Conservation (phyloP, 2,797 vertebrate genomes). For the Falco biarmicus region DNA sequence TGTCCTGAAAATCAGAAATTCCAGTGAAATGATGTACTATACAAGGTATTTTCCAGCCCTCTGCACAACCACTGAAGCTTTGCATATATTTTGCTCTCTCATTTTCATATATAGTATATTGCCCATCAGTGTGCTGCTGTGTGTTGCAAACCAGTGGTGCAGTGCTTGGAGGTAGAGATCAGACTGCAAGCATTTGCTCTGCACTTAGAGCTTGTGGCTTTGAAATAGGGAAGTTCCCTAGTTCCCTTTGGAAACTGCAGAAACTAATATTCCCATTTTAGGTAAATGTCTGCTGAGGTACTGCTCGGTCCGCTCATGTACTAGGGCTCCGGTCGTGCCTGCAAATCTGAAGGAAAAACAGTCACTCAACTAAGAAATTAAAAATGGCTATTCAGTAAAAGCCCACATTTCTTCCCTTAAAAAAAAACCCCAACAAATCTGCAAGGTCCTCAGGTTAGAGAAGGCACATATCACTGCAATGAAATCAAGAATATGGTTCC, state of each 20-base stretch:
- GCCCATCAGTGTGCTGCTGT: constrained; percentile 21
- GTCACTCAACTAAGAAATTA: neutral
- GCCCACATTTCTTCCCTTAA: neutral
- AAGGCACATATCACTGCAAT: neutral
- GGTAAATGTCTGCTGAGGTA: neutral
- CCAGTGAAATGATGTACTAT: constrained; percentile 15
- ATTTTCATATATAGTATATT: constrained; percentile 59
- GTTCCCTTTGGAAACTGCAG: neutral
- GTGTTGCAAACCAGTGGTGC: neutral
- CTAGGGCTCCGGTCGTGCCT: neutral
- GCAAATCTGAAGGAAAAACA: neutral
- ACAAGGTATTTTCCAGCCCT: constrained; percentile 21
- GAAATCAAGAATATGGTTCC: neutral
- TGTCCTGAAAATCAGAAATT: constrained; percentile 67
- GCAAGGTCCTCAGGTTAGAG: neutral
- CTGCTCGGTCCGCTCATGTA: neutral
- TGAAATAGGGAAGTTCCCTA: neutral
- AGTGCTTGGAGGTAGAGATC: constrained; percentile 16
- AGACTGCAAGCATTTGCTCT: neutral
- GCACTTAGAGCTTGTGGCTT: neutral
- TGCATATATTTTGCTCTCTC: constrained; percentile 40
- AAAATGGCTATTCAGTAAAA: neutral
- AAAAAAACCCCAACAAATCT: neutral
- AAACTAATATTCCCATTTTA: neutral
- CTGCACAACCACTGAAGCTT: neutral